Evolutionary conservation across 2,797 vertebrate species (phyloP), one percentile per base, ranked within the genome.

Genomic region (Pantherophis alleghaniensis): DNA sequence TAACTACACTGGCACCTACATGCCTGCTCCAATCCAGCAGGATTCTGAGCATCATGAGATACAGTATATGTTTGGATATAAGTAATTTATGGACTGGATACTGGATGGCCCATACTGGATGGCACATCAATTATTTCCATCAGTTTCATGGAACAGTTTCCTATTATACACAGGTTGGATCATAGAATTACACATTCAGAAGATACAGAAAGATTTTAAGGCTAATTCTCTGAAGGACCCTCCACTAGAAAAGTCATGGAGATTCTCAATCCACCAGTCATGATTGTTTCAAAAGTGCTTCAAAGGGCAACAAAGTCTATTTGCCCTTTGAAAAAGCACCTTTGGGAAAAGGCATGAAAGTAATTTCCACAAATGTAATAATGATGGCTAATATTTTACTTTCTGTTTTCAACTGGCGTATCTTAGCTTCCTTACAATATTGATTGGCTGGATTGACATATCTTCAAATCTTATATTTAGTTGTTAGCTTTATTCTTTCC

Each of bases 401-500:
- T 37, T 37, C 16, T 74, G 69, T 74, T 37, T 74, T 47, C 20
- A 47, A 47, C 10, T 24, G 37, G 37, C 20, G 2, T 12, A 24
- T 47, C 0, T 83, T 83, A 83, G 20, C 74, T 83, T 83, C 20
- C 74, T 83, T 83, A 24, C 9, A 22, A 83, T 47, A 83, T 12
- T 20, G 66, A 37, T 18, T 24, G 42, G 20, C 37, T 83, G 37
- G 74, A 42, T 79, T 79, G 42, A 20, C 7, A 10, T 79, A 79
- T 42, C 32, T 42, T 79, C 32, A 47, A 47, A 47, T 96, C 87
- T 91, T 66, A 90, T 12, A 94, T 87, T 90, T 86, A 56, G 32
- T 60, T 92, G 3, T 94, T 93, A 93, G 22, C 66, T 86, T 93
- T 74, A 10, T 37, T 90, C 37, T 28, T 95, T 32, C 60, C 10